Base-by-base conservation (phyloP, 2,113 vertebrate genomes). In the Lasiurus cinereus region DNA sequence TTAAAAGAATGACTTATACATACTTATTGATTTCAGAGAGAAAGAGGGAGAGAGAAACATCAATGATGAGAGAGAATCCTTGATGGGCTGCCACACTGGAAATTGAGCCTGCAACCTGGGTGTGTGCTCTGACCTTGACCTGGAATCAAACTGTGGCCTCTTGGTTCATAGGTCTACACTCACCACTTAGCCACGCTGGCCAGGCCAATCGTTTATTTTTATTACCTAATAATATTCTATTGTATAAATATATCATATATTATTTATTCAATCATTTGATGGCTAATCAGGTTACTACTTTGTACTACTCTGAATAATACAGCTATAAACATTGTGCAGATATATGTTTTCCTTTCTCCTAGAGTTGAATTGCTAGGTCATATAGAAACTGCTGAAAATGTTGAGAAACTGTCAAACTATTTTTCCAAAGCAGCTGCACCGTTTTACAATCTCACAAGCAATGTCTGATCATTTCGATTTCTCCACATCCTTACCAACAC, bases 391-490 rank as follows among this genome's bases (percentile, higher is more conserved):
- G 59, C 22, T 56, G 54, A 54, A 54, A 76, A 39, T 54, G 76
- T 84, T 83, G 59, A 67, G 80, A 67, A 66, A 77, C 46, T 62
- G 16, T 64, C 22, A 29, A 91, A 83, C 52, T 92, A 33, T 54
- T 85, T 92, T 92, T 54, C 19, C 62, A 92, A 72, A 92, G 80
- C 56, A 83, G 33, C 46, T n/a, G 27, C 11, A 56, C 8, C 22
- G 50, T 70, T 72, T 50, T 50, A 62, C 8, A 70, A 31, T 31
- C 18, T n/a, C 39, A 22, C 39, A n/a, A 86, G 18, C 18, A 79
- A 50, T 39, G 43, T 29, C 24, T 24, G 6, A 39, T 6, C 22
- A 19, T 48, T 87, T 4, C 8, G 15, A 18, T 87, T 39, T 80
- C 22, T 39, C 19, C 12, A 77, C 3, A 4, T 8, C 73, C 59